Evolutionary conservation across 2,797 vertebrate genomes (phyloP).

Genomic region (Zenarchopterus dispar): DNA sequence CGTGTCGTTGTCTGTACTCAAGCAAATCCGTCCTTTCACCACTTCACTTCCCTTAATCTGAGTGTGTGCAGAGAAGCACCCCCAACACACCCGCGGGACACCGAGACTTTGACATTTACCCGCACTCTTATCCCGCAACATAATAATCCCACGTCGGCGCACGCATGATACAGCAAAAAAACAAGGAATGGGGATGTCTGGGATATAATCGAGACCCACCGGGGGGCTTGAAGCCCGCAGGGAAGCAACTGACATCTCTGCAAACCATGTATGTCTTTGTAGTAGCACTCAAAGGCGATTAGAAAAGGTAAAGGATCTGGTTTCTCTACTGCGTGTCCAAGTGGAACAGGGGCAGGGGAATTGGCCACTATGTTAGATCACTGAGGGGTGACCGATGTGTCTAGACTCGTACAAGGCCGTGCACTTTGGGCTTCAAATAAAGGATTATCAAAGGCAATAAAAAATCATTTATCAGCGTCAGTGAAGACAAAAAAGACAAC

Average conservation of each 20-base stretch:
- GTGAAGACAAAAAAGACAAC: neutral
- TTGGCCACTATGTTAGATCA: constrained; percentile 80
- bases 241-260: constrained; percentile 55
- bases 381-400: constrained; percentile 85
- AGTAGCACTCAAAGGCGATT: constrained; percentile 81
- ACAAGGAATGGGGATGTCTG: constrained; percentile 53
- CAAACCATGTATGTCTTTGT: constrained; percentile 65
- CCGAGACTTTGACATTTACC: constrained; percentile 43
- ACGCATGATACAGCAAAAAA: constrained; percentile 29
- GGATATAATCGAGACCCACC: constrained; percentile 44
- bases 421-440: constrained; percentile 17
- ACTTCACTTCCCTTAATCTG: constrained; percentile 58
- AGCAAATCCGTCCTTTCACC: constrained; percentile 67
- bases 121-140: constrained; percentile 45
- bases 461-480: constrained; percentile 26
- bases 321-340: constrained; percentile 87
- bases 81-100: constrained; percentile 35
- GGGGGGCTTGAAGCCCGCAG: constrained; percentile 37
- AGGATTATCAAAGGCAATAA: constrained; percentile 25
- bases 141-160: constrained; percentile 58
- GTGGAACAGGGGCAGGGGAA: constrained; percentile 83
- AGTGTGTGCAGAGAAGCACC: constrained; percentile 35
- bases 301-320: constrained; percentile 85
- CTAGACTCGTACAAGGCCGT: constrained; percentile 44
- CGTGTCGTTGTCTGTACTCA: constrained; percentile 39